A percentile compares a stretch with the other conserved stretches of the same genome.
Evolutionary conservation across 2,797 vertebrate genomes (phyloP).

Genomic region (Erethizon dorsatum): DNA sequence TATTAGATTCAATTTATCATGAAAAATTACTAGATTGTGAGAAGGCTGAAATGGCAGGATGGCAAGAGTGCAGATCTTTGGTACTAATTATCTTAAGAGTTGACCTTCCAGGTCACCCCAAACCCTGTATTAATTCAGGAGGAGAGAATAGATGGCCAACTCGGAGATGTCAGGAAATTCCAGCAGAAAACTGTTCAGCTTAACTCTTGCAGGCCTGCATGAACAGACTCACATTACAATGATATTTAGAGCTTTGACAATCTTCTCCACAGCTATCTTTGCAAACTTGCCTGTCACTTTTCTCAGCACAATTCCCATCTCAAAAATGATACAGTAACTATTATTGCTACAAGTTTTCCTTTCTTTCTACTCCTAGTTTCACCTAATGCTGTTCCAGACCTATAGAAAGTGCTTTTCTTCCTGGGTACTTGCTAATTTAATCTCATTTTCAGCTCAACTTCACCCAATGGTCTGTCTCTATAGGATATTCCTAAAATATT

Average conservation of each 20-base stretch:
- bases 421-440: neutral
- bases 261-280: neutral
- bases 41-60: constrained; percentile 85
- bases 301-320: neutral
- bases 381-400: neutral
- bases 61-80: constrained; percentile 85
- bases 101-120: constrained; percentile 83
- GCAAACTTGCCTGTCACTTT: neutral
- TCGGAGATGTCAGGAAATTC: constrained; percentile 75
- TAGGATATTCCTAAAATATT: neutral
- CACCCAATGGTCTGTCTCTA: neutral
- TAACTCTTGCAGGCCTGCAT: constrained; percentile 78
- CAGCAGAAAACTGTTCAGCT: constrained; percentile 57
- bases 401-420: neutral
- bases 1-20: constrained; percentile 88
- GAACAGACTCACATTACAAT: neutral
- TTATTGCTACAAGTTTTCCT: neutral
- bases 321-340: constrained; percentile 31
- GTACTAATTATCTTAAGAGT: constrained; percentile 86
- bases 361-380: neutral
- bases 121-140: constrained; percentile 84
- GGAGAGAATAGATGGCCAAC: constrained; percentile 71
- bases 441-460: neutral
- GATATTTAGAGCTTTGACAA: neutral
- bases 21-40: constrained; percentile 86